Percentiles rank a stretch among this genome's conserved stretches.
Conservation (phyloP, 2,888 invertebrate genomes). For the Drosophila neonasuta region DNA sequence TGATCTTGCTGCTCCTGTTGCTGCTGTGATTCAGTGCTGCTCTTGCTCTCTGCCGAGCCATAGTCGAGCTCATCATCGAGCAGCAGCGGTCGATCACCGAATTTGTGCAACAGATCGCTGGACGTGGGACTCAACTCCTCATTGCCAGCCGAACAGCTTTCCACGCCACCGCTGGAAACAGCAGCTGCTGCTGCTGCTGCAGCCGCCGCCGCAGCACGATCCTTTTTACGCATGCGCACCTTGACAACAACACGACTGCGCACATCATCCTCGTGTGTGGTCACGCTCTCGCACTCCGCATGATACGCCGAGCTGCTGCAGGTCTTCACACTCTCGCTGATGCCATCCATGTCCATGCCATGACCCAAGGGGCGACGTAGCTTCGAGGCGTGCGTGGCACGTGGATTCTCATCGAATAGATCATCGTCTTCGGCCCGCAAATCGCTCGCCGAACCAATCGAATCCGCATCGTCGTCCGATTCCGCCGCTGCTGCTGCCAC, state of each 20-base stretch:
- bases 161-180: constrained; percentile 21
- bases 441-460: constrained; percentile 89
- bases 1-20: background rate
- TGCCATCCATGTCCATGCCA: constrained; percentile 83
- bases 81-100: constrained; percentile 88
- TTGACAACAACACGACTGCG: constrained; percentile 83
- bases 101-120: constrained; percentile 87
- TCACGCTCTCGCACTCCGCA: constrained; percentile 88
- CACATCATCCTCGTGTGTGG: constrained; percentile 85
- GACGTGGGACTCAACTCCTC: constrained; percentile 82
- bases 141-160: constrained; percentile 17
- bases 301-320: constrained; percentile 88
- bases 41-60: constrained; percentile 83
- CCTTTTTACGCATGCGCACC: constrained; percentile 83
- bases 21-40: constrained; percentile 64
- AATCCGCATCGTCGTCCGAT: constrained; percentile 85
- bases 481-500: constrained; percentile 43
- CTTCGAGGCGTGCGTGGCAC: constrained; percentile 73
- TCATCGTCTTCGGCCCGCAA: constrained; percentile 84
- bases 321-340: constrained; percentile 86
- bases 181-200: constrained; percentile 57
- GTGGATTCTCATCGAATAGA: constrained; percentile 82
- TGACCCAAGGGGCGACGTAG: constrained; percentile 70
- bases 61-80: constrained; percentile 90
- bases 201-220: constrained; percentile 71